These are phyloP conservation scores for Aphrocallistes beatrix DNA, from an alignment of 37 sponge, comb jelly and placozoan genomes.

Conservation along the genomic window DNA sequence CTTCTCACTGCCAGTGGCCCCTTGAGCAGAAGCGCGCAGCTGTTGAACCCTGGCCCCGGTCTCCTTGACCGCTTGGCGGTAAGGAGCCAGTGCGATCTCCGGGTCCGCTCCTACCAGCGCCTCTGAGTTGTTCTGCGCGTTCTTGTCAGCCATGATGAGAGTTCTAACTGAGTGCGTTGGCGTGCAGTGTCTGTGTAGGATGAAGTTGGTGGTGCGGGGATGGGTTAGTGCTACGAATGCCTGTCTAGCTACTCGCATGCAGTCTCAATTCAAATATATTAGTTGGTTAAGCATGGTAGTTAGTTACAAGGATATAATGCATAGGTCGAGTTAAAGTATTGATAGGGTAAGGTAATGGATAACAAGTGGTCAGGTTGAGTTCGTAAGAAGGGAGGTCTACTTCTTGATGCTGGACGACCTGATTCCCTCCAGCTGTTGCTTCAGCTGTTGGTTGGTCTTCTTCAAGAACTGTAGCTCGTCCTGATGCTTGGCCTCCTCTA, in stretches of 20 bases:
- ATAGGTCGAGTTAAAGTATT: neutral
- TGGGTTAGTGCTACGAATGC: neutral
- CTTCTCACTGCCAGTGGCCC: neutral
- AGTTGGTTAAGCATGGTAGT: neutral
- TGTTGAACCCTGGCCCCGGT: neutral
- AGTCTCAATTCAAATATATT: neutral
- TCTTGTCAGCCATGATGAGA: neutral
- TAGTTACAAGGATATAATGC: neutral
- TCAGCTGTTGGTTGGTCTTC: conserved; percentile 90
- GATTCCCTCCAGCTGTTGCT: conserved; percentile 24
- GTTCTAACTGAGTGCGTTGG: too few species aligned
- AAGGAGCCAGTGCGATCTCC: neutral
- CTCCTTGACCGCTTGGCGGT: neutral
- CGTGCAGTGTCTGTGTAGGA: too few species aligned
- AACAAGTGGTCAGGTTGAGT: neutral
- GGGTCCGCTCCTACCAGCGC: neutral
- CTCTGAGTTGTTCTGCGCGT: neutral
- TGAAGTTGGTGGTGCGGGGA: too few species aligned
- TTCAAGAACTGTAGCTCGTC: conserved; percentile 86
- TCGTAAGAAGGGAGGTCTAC: neutral
- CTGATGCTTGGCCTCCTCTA: conserved; percentile 88
- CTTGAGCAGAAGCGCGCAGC: neutral
- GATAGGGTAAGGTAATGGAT: neutral
- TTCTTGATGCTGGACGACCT: neutral
- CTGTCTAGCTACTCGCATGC: conserved; percentile 7